Conservation (phyloP, 2,797 vertebrate species). For the Cryptoprocta ferox region DNA sequence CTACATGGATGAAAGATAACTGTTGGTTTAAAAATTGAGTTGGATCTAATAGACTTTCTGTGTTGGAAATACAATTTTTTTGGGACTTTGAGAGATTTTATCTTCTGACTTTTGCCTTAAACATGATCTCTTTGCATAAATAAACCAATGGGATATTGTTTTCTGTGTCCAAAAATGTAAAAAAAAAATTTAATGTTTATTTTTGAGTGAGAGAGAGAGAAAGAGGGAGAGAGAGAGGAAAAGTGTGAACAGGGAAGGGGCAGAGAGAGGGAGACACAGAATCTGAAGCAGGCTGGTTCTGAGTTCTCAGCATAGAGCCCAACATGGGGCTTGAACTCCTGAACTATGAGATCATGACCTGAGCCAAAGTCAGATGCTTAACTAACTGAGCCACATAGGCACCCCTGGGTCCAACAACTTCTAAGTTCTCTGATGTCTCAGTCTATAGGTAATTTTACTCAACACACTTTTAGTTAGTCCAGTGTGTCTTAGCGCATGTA, state of each 20-base stretch:
- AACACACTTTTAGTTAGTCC: background rate
- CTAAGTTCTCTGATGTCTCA: background rate
- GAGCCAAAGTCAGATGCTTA: too few species aligned
- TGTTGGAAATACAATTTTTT: slow-evolving; percentile 7
- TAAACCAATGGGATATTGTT: background rate
- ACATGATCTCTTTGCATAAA: background rate
- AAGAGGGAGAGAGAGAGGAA: too few species aligned
- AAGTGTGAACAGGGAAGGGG: too few species aligned
- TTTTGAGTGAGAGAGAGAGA: too few species aligned
- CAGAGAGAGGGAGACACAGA: too few species aligned
- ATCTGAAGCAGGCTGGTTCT: too few species aligned
- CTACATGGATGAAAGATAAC: background rate
- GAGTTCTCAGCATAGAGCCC: too few species aligned
- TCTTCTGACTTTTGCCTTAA: background rate
- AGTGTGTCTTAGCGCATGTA: background rate
- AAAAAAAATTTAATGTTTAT: too few species aligned
- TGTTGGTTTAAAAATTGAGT: background rate
- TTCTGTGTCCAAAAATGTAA: background rate
- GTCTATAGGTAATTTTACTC: background rate
- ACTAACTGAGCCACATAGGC: fast-evolving
- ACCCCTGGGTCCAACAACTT: background rate
- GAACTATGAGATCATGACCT: too few species aligned
- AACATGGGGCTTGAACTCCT: too few species aligned
- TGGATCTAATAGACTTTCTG: background rate
- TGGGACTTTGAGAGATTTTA: background rate